Conservation (phyloP, 1,140 invertebrate genomes). For the Brachionus koreanus region DNA sequence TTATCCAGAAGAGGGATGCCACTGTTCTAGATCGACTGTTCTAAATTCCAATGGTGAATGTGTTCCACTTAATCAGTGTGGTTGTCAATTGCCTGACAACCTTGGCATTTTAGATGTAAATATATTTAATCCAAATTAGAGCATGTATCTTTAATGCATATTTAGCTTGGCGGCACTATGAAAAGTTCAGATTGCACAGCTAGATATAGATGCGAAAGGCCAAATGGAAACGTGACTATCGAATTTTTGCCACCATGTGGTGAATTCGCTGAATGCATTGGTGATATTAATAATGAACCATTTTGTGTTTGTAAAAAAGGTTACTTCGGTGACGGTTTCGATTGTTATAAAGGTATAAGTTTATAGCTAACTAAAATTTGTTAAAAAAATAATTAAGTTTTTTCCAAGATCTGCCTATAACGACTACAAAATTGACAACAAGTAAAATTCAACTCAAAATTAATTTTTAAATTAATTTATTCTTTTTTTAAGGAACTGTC, state of each 20-base stretch:
- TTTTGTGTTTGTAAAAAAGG: slow-evolving; percentile 22
- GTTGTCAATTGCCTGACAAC: slow-evolving; percentile 12
- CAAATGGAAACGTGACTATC: not conserved
- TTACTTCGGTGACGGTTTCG: not conserved
- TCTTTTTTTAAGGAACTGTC: not conserved
- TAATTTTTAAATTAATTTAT: not conserved
- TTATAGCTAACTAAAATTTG: not conserved
- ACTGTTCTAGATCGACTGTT: not conserved
- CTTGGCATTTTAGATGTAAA: not conserved
- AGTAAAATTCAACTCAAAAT: not conserved
- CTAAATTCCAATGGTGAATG: slow-evolving; percentile 23
- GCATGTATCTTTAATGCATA: not conserved
- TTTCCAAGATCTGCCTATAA: not conserved
- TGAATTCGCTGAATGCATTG: not conserved
- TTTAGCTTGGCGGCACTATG: not conserved
- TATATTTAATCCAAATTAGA: not conserved
- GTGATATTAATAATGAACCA: slow-evolving; percentile 28
- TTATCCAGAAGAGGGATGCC: not conserved
- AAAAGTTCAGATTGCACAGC: slow-evolving; percentile 11
- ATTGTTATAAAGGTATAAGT: not conserved
- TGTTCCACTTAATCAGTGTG: not conserved
- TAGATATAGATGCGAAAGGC: not conserved
- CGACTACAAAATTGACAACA: not conserved
- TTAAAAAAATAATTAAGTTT: not conserved
- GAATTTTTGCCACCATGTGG: not conserved